Evolutionary conservation across 30 jellyfish, hydroid and myxozoan genomes (phyloP).

Genomic region (Catostylus mosaicus): DNA sequence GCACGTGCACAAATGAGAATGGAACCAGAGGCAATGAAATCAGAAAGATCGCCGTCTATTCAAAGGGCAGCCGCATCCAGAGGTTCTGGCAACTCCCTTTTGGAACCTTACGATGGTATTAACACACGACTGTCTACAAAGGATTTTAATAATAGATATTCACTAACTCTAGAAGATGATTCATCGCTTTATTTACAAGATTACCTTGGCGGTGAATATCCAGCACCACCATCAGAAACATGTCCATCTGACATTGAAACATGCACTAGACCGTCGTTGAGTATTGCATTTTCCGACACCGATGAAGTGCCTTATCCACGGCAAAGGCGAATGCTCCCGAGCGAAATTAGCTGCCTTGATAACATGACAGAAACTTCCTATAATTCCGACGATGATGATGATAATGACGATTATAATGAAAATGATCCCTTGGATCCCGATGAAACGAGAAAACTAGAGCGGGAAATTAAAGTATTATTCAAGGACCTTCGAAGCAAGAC

Average conservation of each 20-base stretch:
- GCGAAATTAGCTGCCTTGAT: slow-evolving; percentile 73
- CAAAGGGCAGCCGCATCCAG: slow-evolving; percentile 60
- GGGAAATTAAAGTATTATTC: slow-evolving; percentile 78
- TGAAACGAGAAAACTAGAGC: slow-evolving; percentile 85
- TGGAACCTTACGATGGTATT: slow-evolving; percentile 59
- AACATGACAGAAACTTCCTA: slow-evolving; percentile 86
- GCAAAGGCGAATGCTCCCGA: slow-evolving; percentile 58
- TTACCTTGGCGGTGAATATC: slow-evolving; percentile 72
- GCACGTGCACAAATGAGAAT: slow-evolving; percentile 31
- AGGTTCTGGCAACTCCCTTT: slow-evolving; percentile 53
- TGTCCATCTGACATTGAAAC: slow-evolving; percentile 74
- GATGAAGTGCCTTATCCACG: slow-evolving; percentile 65
- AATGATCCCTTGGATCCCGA: slow-evolving; percentile 92
- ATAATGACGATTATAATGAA: slow-evolving; percentile 67
- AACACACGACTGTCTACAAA: slow-evolving; percentile 63
- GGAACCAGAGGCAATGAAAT: slow-evolving; percentile 14
- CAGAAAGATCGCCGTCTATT: slow-evolving; percentile 52
- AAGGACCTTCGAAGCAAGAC: slow-evolving; percentile 80
- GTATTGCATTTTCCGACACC: slow-evolving; percentile 57
- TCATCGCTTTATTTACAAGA: slow-evolving; percentile 79
- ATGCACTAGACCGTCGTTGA: slow-evolving; percentile 81
- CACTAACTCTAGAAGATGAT: slow-evolving; percentile 75
- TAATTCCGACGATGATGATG: slow-evolving; percentile 81
- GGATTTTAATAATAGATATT: slow-evolving; percentile 85
- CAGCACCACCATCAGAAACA: slow-evolving; percentile 84